Evolutionary conservation across 2,797 vertebrate genomes (phyloP), one percentile per base, ranked within the genome.

Genomic region (Rhinogobio ventralis): DNA sequence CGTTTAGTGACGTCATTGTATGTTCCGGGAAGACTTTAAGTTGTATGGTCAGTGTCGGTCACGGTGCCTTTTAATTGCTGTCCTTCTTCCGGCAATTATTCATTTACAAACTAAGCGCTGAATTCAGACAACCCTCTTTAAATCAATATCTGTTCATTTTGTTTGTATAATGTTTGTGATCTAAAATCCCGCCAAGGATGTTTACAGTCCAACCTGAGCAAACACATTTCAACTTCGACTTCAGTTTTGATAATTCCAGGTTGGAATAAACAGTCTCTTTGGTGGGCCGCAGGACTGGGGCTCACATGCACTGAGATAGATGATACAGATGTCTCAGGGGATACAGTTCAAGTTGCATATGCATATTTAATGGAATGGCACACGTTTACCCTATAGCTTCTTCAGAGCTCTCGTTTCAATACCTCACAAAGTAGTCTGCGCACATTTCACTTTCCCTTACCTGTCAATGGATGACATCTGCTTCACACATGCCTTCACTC

Each of bases 331-430:
- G n/a, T 79, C 75, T 79, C 74, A 60, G 75, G 36, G 66, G 75
- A 67, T 36, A 46, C 28, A 60, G 83, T 78, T 84, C 83, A 84
- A 69, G 53, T 84, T 84, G 64, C 83, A 84, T 62, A 72, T 84
- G 64, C 75, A 84, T 84, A 60, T 79, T 84, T 84, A 33, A 84
- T 84, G 36, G 8, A 1, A 53, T 7, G 10, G 49, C 66, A 79
- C 36, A 79, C 45, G 28, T 79, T 79, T 69, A 69, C 39, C 83
- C 51, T 84, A 68, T 46, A 84, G 66, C 30, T 85, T 79, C 39
- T 30, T 45, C 62, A 79, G 67, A 72, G 83, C 75, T 62, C 45
- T 49, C n/a, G 28, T 83, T 83, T 76, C 39, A 75, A 55, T 76
- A 83, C 25, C 39, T 46, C 83, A 60, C 42, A 36, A 33, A 57